A percentile compares a stretch with the other conserved stretches of the same genome.
Evolutionary conservation across 2,113 vertebrate species (phyloP).

Genomic region (Chionis minor): DNA sequence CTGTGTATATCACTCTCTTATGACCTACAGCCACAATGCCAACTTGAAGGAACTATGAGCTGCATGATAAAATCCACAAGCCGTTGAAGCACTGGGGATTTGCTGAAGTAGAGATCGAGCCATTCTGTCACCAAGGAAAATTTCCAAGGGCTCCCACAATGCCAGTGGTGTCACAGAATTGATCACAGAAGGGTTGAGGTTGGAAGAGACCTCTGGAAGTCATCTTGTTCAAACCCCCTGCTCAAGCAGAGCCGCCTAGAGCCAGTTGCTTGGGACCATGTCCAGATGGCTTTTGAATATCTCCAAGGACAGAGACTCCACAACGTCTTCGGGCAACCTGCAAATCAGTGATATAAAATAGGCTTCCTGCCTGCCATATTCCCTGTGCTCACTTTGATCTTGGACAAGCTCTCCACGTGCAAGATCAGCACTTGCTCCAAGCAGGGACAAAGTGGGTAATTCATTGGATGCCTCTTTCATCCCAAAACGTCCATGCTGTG

Average conservation of each 20-base stretch:
- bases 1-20: background rate
- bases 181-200: background rate
- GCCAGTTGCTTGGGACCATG: background rate
- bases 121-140: background rate
- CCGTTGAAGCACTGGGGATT: background rate
- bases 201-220: background rate
- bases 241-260: background rate
- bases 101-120: background rate
- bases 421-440: background rate
- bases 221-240: background rate
- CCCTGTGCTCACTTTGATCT: background rate
- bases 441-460: background rate
- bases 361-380: background rate
- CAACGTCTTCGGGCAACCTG: background rate
- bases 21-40: background rate
- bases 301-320: background rate
- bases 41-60: rapidly evolving
- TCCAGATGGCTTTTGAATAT: background rate
- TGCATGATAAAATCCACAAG: background rate
- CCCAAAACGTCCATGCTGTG: background rate
- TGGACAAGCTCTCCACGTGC: background rate
- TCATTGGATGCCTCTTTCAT: background rate
- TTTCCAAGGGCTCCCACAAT: background rate
- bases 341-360: background rate
- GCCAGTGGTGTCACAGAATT: background rate